phyloP scores from a whole-genome alignment of 2,888 invertebrate genomes.

The Amblyteles armatorius region DNA sequence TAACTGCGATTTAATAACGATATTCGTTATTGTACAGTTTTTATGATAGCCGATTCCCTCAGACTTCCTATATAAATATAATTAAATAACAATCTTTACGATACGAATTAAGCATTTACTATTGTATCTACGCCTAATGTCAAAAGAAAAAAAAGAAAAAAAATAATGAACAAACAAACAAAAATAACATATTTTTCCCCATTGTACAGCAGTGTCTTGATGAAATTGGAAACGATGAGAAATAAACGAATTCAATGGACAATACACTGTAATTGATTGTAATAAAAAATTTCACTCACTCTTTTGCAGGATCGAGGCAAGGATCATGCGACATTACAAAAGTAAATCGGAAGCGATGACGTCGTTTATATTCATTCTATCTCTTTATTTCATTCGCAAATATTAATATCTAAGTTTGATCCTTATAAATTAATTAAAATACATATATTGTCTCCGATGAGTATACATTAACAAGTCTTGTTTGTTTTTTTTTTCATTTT shows the following conservation, averaged over 20 bases:
- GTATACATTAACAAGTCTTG: neutral
- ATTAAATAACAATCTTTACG: constrained; percentile 52
- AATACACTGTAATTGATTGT: neutral
- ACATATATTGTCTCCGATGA: constrained; percentile 10
- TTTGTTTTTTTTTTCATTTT: neutral
- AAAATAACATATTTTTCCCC: constrained; percentile 63
- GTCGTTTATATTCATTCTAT: constrained; percentile 6
- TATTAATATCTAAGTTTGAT: constrained; percentile 23
- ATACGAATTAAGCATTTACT: constrained; percentile 60
- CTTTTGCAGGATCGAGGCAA: neutral
- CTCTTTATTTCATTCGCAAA: constrained; percentile 28
- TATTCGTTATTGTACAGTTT: constrained; percentile 53
- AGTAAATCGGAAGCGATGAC: neutral
- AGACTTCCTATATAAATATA: constrained; percentile 56
- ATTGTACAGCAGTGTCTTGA: constrained; percentile 65
- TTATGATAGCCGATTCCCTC: constrained; percentile 49
- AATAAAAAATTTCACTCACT: neutral
- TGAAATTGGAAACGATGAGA: constrained; percentile 51
- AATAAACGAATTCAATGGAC: constrained; percentile 57
- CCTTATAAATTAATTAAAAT: constrained; percentile 38
- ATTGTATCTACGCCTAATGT: constrained; percentile 58
- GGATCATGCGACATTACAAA: neutral
- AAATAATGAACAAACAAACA: constrained; percentile 24
- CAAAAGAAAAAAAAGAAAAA: constrained; percentile 42
- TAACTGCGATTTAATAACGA: constrained; percentile 49